Conservation (phyloP, 2,113 vertebrate genomes). For the Pao palembangensis region DNA sequence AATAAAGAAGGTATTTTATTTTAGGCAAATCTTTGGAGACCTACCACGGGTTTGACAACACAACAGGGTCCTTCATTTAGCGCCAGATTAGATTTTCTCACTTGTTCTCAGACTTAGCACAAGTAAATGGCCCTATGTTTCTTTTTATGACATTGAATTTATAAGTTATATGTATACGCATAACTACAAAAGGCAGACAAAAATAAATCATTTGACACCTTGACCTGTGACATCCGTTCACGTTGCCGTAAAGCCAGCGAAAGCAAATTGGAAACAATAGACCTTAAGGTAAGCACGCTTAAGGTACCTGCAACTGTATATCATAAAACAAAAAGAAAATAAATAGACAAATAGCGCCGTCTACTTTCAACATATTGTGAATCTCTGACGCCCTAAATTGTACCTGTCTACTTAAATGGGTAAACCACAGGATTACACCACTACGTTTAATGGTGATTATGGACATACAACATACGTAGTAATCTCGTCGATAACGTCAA, state of each 20-base stretch:
- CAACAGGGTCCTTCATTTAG: slow-evolving; percentile 62
- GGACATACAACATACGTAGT: no score
- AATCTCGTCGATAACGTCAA: no score
- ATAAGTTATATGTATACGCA: not conserved
- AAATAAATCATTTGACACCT: not conserved
- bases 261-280: not conserved
- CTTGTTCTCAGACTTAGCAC: not conserved
- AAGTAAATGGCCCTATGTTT: not conserved
- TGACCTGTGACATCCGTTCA: not conserved
- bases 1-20: not conserved
- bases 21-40: slow-evolving; percentile 35
- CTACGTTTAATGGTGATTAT: no score
- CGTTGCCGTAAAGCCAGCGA: not conserved
- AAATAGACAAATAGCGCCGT: no score
- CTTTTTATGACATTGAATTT: not conserved
- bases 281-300: slow-evolving; percentile 4
- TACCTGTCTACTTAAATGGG: no score
- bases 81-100: slow-evolving; percentile 58
- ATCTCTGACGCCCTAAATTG: no score
- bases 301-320: no score
- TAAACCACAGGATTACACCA: no score
- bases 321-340: no score
- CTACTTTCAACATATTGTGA: no score
- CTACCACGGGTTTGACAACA: slow-evolving; percentile 32
- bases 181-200: not conserved